Evolutionary conservation across 2,113 vertebrate species (phyloP).

Genomic region (Zosterops lateralis): DNA sequence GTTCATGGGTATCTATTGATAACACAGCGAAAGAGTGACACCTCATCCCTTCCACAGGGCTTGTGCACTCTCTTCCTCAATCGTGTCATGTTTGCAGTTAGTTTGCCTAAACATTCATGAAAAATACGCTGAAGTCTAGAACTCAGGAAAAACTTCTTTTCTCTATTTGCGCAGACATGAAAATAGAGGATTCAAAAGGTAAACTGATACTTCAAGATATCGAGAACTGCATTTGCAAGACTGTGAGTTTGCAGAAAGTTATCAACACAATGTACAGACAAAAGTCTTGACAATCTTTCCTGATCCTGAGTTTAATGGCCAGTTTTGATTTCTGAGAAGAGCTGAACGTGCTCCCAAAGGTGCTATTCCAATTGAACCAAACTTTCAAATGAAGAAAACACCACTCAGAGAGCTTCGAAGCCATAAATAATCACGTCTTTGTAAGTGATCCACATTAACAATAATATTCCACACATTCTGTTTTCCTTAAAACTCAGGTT

Average conservation of each 20-base stretch:
- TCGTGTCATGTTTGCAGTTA: not conserved
- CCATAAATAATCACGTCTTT: not conserved
- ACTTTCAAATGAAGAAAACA: not conserved
- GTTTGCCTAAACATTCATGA: not conserved
- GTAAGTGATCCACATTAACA: not conserved
- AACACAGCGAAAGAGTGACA: not conserved
- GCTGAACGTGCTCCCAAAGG: not conserved
- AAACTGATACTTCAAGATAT: not conserved
- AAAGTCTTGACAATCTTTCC: not conserved
- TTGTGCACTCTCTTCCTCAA: not conserved
- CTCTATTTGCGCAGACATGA: not conserved
- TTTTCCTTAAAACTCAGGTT: not conserved
- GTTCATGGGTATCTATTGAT: rapidly evolving
- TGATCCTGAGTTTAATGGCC: not conserved
- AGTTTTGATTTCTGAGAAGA: not conserved
- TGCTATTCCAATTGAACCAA: not conserved
- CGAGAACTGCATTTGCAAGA: not conserved
- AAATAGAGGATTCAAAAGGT: not conserved
- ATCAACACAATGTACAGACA: not conserved
- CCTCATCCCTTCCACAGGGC: not conserved
- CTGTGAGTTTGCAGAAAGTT: not conserved
- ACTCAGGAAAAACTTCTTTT: not conserved
- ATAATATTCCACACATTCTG: not conserved
- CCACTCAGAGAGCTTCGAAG: not conserved
- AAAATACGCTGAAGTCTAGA: not conserved